Evolutionary conservation across 2,113 vertebrate species (phyloP).

Genomic region (Microcebus jonahi): DNA sequence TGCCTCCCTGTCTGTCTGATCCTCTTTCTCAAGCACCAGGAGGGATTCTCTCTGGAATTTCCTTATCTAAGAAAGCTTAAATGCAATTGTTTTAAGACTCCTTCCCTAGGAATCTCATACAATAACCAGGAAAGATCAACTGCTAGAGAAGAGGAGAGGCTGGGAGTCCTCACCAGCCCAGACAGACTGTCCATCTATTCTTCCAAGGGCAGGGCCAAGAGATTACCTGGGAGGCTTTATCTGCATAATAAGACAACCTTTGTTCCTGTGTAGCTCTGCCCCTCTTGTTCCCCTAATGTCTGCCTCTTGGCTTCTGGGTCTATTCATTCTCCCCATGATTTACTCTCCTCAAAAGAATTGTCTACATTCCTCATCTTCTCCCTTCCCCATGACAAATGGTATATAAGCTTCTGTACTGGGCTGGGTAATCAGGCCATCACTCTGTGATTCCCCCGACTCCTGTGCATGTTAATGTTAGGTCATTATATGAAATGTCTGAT

Average conservation of each 20-base stretch:
- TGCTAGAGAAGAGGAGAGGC: neutral
- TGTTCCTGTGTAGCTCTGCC: neutral
- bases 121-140: neutral
- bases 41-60: neutral
- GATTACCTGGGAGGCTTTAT: neutral
- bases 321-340: neutral
- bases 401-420: neutral
- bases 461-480: neutral
- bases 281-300: neutral
- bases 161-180: neutral
- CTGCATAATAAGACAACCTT: neutral
- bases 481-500: too few relatives aligned
- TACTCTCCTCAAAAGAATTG: neutral
- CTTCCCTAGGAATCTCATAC: neutral
- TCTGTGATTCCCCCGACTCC: neutral
- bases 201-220: neutral
- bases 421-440: neutral
- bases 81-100: neutral
- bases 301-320: neutral
- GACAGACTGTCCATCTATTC: neutral
- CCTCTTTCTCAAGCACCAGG: neutral
- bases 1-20: neutral
- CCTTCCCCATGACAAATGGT: neutral
- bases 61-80: neutral
- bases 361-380: neutral